Conservation (phyloP, 2,797 vertebrate genomes). For the Scyliorhinus canicula region DNA sequence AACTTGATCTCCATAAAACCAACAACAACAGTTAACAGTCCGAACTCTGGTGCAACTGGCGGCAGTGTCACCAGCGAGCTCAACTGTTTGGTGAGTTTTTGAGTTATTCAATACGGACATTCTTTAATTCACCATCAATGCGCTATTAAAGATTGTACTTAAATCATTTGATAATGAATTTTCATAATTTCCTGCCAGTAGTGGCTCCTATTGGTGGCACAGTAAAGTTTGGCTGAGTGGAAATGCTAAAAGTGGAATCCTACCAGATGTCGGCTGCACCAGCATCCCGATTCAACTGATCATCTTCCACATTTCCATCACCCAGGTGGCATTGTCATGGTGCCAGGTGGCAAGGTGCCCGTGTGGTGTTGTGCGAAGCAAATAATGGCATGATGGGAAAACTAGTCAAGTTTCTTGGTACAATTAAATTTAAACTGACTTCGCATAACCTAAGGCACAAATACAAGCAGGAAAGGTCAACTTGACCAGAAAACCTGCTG, state of each 20-base stretch:
- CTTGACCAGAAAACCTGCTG: no score
- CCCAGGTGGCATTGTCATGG: no score
- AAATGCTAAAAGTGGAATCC: background rate
- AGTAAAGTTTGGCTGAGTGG: background rate
- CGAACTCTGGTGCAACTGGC: conserved; percentile 18
- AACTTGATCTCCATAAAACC: conserved; percentile 3
- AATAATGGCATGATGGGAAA: no score
- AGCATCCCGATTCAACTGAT: background rate
- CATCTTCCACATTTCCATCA: background rate
- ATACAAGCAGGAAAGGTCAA: no score
- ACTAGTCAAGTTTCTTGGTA: no score
- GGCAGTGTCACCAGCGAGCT: conserved; percentile 39
- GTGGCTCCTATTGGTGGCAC: background rate
- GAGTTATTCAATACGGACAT: background rate
- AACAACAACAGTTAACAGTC: conserved; percentile 23
- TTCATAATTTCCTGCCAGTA: background rate
- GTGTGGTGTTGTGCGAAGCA: no score
- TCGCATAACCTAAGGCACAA: no score
- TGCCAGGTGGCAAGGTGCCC: no score
- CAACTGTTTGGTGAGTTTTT: conserved; percentile 38
- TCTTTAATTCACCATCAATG: background rate
- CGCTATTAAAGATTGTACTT: background rate
- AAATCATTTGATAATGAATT: background rate
- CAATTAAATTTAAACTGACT: no score
- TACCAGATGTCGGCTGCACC: background rate